phyloP scores from a whole-genome alignment of 2,888 invertebrate species.

The Tanytarsus gracilentus region DNA sequence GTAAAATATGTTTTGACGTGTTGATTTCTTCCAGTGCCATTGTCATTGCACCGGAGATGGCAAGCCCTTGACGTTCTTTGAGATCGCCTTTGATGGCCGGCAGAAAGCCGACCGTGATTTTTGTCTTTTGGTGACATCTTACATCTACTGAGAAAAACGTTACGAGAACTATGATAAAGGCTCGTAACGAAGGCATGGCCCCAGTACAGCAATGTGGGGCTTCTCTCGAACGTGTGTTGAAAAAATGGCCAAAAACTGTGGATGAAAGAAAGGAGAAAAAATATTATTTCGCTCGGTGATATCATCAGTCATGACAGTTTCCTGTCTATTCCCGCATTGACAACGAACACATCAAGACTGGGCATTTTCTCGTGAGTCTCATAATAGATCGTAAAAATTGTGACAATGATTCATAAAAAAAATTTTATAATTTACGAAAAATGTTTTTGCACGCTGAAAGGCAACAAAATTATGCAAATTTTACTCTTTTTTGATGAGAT shows the following conservation, averaged over 20 bases:
- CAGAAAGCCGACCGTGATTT: slow-evolving; percentile 75
- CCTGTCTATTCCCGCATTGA: too few relatives aligned
- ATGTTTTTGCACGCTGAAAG: too few relatives aligned
- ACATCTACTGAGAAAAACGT: slow-evolving; percentile 6
- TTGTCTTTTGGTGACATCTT: slow-evolving; percentile 39
- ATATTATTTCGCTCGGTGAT: background rate
- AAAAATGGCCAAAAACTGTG: slow-evolving; percentile 8
- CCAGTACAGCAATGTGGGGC: slow-evolving; percentile 12
- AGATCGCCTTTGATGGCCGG: slow-evolving; percentile 70
- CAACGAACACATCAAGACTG: too few relatives aligned
- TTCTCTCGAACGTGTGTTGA: slow-evolving; percentile 16
- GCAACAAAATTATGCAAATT: too few relatives aligned
- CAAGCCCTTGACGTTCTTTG: slow-evolving; percentile 72
- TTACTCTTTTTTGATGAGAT: too few relatives aligned
- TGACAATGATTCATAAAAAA: too few relatives aligned
- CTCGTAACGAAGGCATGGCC: slow-evolving; percentile 23
- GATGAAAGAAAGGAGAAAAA: background rate
- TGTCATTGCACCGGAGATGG: slow-evolving; percentile 83
- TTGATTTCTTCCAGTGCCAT: slow-evolving; percentile 67
- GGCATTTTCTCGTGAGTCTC: too few relatives aligned
- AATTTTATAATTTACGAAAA: too few relatives aligned
- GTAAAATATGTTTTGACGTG: slow-evolving; percentile 56
- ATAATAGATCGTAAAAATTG: too few relatives aligned
- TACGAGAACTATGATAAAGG: slow-evolving; percentile 1
- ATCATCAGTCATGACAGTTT: too few relatives aligned